These are phyloP conservation scores for Argopecten irradians DNA, from an alignment of 1,140 invertebrate species.

Conservation along the genomic window DNA sequence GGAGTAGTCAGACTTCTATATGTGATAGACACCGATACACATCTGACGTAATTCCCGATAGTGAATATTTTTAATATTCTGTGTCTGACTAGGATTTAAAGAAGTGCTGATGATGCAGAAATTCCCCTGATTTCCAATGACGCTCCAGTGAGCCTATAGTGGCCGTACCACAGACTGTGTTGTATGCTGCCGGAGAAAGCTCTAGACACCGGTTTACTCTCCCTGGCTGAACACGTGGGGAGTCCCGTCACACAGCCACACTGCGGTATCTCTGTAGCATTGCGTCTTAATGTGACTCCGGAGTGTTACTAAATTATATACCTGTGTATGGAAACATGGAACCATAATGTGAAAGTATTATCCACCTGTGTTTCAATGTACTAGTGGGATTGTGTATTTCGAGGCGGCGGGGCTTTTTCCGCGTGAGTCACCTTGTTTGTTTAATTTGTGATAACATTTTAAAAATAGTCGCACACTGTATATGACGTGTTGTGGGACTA, in stretches of 20 bases:
- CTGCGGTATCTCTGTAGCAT: neutral
- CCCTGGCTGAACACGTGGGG: slow-evolving; percentile 4
- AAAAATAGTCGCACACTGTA: slow-evolving; percentile 17
- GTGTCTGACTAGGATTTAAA: neutral
- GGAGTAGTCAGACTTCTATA: neutral
- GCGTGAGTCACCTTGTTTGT: slow-evolving; percentile 20
- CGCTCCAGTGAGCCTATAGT: neutral
- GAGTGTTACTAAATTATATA: neutral
- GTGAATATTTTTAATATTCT: neutral
- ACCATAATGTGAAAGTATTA: neutral
- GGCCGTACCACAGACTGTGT: neutral
- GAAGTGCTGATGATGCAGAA: neutral
- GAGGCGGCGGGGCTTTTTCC: neutral
- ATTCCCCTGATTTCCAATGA: neutral
- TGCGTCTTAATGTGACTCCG: neutral
- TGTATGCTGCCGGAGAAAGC: neutral
- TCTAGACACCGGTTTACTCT: neutral
- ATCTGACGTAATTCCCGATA: neutral
- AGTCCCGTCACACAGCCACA: neutral
- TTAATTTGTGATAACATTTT: slow-evolving; percentile 23
- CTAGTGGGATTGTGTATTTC: neutral
- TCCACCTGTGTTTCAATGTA: neutral
- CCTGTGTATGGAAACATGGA: neutral
- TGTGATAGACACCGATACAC: neutral
- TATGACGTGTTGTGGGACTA: slow-evolving; percentile 14